A percentile compares a stretch with the other conserved stretches of the same genome.
These are phyloP conservation scores for Neotoxoptera formosana DNA, from an alignment of 1,140 invertebrate genomes.

Conservation along the genomic window DNA sequence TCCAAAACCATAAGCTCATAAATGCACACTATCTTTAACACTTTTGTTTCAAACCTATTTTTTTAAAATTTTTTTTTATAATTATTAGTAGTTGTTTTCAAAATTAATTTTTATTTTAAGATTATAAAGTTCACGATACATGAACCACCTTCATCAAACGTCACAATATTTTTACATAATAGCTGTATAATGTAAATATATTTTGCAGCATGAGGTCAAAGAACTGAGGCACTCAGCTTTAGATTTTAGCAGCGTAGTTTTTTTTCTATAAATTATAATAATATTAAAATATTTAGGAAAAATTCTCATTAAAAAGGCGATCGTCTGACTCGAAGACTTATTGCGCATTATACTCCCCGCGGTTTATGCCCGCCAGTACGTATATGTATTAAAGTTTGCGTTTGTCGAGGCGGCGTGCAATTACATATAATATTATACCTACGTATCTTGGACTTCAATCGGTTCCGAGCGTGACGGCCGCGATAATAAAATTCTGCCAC, in stretches of 20 bases:
- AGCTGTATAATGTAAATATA: background rate
- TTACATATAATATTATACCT: conserved; percentile 3
- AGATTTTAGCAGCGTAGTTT: background rate
- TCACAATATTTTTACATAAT: background rate
- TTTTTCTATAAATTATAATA: background rate
- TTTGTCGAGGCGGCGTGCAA: background rate
- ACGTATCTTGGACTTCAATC: background rate
- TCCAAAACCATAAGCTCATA: too few species aligned
- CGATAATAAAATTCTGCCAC: conserved; percentile 9
- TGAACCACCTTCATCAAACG: background rate
- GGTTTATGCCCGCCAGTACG: background rate
- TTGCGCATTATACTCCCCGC: background rate
- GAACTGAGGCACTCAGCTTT: background rate
- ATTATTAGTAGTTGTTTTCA: too few species aligned
- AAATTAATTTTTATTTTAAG: too few species aligned
- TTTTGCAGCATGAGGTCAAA: background rate
- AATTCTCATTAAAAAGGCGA: background rate
- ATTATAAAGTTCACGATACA: background rate
- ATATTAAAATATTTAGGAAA: background rate
- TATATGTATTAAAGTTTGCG: background rate
- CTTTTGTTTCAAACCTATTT: too few species aligned
- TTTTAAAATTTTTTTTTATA: too few species aligned
- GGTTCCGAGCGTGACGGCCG: background rate
- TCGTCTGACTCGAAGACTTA: background rate
- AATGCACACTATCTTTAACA: too few species aligned